Conservation (phyloP, 2,113 vertebrate species). For the Ahaetulla prasina region DNA sequence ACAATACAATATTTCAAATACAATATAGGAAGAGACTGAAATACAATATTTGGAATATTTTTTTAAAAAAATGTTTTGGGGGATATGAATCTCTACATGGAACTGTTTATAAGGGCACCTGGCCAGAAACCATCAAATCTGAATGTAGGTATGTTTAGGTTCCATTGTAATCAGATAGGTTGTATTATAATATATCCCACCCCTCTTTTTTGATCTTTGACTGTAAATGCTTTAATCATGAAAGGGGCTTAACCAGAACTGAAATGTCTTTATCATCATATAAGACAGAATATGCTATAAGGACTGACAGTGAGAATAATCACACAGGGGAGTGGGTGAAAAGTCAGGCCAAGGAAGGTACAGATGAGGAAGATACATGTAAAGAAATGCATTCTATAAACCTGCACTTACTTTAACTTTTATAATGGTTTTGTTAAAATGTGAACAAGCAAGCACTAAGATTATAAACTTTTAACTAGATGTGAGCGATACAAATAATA, state of each 20-base stretch:
- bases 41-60: background rate
- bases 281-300: background rate
- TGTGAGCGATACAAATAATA: slow-evolving; percentile 13
- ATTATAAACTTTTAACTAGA: slow-evolving; percentile 10
- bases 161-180: background rate
- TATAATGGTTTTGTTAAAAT: slow-evolving; percentile 13
- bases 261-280: background rate
- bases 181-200: background rate
- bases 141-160: background rate
- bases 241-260: background rate
- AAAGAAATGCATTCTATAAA: background rate
- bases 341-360: background rate
- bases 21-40: background rate
- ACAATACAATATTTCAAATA: no score
- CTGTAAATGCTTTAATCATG: background rate
- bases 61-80: background rate
- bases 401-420: slow-evolving; percentile 10
- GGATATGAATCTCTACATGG: background rate
- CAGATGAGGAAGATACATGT: background rate
- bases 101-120: background rate
- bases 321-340: background rate
- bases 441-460: background rate
- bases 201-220: background rate
- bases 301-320: background rate
- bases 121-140: background rate